These are phyloP conservation scores for Jordanella pulchra DNA, from an alignment of 2,797 vertebrate species.

Conservation along the genomic window DNA sequence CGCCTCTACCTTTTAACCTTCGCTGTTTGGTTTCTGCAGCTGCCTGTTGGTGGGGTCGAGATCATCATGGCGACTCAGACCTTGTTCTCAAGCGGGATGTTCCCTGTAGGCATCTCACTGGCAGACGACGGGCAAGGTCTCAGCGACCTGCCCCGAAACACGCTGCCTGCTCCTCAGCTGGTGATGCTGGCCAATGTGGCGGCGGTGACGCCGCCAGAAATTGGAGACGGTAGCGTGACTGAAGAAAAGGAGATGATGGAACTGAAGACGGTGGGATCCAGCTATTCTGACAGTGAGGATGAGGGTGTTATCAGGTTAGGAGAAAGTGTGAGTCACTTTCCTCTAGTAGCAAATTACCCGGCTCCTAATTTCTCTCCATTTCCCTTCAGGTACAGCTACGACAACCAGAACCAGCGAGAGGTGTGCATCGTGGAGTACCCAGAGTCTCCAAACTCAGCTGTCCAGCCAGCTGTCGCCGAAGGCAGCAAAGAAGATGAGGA, in stretches of 20 bases:
- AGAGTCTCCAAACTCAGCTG: constrained; percentile 29
- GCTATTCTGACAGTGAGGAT: constrained; percentile 92
- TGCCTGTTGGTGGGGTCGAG: constrained; percentile 1
- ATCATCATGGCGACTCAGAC: constrained; percentile 87
- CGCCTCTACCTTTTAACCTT: neutral
- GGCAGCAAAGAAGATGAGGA: neutral
- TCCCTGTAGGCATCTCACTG: constrained; percentile 75
- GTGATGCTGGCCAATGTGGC: constrained; percentile 97
- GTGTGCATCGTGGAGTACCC: constrained; percentile 64
- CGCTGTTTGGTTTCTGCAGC: constrained; percentile 1
- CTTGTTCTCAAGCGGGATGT: constrained; percentile 85
- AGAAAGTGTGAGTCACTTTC: neutral
- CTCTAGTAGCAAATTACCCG: constrained; percentile 15
- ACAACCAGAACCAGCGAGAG: constrained; percentile 69
- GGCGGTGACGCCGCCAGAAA: constrained; percentile 78
- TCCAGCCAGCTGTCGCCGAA: neutral
- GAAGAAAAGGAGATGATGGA: constrained; percentile 97
- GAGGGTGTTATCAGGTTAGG: constrained; percentile 72
- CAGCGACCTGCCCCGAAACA: constrained; percentile 84
- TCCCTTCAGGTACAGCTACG: constrained; percentile 66
- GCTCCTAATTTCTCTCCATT: constrained; percentile 13
- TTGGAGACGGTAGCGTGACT: constrained; percentile 82
- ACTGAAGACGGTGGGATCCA: constrained; percentile 88
- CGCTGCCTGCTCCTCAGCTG: constrained; percentile 90
- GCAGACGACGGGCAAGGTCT: constrained; percentile 83